Base-by-base conservation (phyloP, 35 echinoderm and acorn worm species). In the Patiria miniata region DNA sequence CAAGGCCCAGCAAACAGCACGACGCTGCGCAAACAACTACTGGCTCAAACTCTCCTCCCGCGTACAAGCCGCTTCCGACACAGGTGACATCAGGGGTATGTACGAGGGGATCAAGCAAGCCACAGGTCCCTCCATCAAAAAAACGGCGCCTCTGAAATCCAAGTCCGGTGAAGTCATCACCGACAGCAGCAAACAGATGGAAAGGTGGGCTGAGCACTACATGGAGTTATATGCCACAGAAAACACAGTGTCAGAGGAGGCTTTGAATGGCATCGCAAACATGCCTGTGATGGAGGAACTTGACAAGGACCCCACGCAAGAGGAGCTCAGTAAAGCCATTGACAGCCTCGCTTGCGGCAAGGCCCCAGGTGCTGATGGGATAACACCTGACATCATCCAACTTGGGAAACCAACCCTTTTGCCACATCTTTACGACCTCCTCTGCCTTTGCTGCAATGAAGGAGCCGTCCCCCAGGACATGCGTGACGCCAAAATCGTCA, bases 131-230 rank as follows among this genome's bases (percentile, higher is more conserved):
- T n/a, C 37, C 51, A 50, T 50, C n/a, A 2, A 81, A 16, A n/a
- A 81, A 81, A 50, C 40, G 12, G 18, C 15, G 8, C 8, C 79
- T 30, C 26, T 61, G 5, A 89, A 89, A 57, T 61, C 65, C 36
- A 89, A 60, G 19, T 32, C 30, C 21, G 78, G 87, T 5, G 79
- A 83, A 52, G 33, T 83, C 80, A 89, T 89, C 34, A 89, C 44
- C 10, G 87, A 83, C 87, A 2, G 36, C 4, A 42, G 33, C 30
- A 86, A 33, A 39, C 89, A 91, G 68, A 17, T 83, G 26, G 83
- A 91, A 6, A 34, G 85, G 3, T 89, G 86, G n/a, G 92, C 61
- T 2, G 82, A 94, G 42, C 92, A 89, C 53, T 94, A 94, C 77
- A n/a, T 50, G 26, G 92, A 85, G 10, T 56, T 94, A 0, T 89